Evolutionary conservation across 1,140 invertebrate species (phyloP).

Genomic region (Samia ricini): DNA sequence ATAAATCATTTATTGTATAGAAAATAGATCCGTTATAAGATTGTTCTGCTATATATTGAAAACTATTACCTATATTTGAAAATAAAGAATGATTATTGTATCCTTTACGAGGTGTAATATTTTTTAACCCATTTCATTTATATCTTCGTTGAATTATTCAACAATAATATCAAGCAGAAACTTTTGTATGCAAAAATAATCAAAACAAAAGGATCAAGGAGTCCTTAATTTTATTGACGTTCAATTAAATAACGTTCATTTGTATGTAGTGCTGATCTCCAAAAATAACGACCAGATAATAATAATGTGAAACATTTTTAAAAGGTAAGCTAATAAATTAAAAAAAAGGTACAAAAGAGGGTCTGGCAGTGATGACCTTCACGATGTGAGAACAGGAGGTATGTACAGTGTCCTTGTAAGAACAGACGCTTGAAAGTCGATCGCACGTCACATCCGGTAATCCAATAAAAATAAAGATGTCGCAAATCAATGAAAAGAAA

Average conservation of each 20-base stretch:
- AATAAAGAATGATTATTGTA: too few relatives aligned
- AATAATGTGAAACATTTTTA: not conserved
- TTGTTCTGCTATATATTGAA: too few relatives aligned
- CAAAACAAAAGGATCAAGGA: not conserved
- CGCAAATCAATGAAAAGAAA: not conserved
- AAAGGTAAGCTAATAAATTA: constrained; percentile 1
- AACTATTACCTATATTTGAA: too few relatives aligned
- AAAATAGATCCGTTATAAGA: too few relatives aligned
- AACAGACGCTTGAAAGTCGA: constrained; percentile 32
- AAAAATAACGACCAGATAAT: constrained; percentile 1
- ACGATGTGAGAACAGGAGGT: constrained; percentile 48
- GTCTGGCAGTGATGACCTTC: constrained; percentile 33
- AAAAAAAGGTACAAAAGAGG: constrained; percentile 14
- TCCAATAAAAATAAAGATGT: constrained; percentile 20
- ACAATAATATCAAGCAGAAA: not conserved
- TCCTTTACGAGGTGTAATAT: too few relatives aligned
- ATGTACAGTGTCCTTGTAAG: constrained; percentile 47
- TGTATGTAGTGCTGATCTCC: not conserved
- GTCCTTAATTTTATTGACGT: not conserved
- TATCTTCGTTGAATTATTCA: not conserved
- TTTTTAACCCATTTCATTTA: too few relatives aligned
- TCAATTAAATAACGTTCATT: too few relatives aligned
- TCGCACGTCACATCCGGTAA: constrained; percentile 46
- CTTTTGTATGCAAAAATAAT: not conserved
- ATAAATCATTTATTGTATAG: too few relatives aligned